These are phyloP conservation scores for Aspidiotus rigidus DNA, from an alignment of 2,888 invertebrate species.

Conservation along the genomic window DNA sequence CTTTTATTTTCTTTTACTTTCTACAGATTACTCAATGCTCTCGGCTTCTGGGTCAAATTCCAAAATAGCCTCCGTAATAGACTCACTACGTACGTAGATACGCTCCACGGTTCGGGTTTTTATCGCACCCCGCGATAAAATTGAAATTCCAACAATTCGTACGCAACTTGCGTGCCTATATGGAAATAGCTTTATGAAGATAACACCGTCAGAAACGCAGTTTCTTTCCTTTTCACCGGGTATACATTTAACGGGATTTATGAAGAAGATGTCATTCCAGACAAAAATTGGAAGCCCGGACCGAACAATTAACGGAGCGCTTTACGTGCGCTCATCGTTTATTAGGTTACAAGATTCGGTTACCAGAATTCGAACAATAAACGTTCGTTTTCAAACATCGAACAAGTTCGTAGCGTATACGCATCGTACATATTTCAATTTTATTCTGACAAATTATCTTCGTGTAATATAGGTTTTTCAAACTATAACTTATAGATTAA, in stretches of 20 bases:
- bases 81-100: not conserved
- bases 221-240: not conserved
- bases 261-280: not conserved
- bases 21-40: not conserved
- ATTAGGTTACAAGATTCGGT: no score
- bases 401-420: not conserved
- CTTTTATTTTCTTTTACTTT: no score
- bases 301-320: not conserved
- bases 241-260: constrained; percentile 4
- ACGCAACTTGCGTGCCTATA: no score
- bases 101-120: not conserved
- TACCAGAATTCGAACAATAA: no score
- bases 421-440: not conserved
- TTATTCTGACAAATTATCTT: not conserved
- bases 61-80: not conserved
- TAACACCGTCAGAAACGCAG: no score
- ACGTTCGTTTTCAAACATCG: no score
- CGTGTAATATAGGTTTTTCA: not conserved
- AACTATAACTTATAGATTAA: constrained; percentile 1
- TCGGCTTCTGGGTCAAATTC: not conserved
- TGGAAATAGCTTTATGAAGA: no score
- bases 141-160: not conserved
- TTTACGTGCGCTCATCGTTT: no score
- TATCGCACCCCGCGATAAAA: not conserved
- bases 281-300: not conserved